These are phyloP conservation scores for Hippopotamus amphibius DNA, from an alignment of 2,113 vertebrate genomes.

Conservation along the genomic window DNA sequence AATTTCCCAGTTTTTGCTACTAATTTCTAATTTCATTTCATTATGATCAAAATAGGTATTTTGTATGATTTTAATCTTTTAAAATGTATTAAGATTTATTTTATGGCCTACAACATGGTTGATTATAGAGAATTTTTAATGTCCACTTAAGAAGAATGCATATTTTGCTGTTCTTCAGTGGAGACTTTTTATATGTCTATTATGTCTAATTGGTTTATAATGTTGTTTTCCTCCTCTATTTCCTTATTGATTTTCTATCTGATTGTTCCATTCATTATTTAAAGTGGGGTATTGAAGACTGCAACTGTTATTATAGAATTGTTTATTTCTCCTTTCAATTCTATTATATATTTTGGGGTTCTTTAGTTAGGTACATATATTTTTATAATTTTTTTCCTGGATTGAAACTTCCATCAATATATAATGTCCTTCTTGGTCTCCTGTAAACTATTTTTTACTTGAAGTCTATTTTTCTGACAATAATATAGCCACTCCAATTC, in stretches of 20 bases:
- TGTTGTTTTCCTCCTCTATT: not conserved
- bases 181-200: not conserved
- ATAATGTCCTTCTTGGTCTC: not conserved
- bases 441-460: not conserved
- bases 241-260: not conserved
- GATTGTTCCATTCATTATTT: not conserved
- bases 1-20: not conserved
- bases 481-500: not conserved
- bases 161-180: not conserved
- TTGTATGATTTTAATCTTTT: not conserved
- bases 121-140: not conserved
- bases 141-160: not conserved
- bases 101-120: not conserved
- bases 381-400: not conserved
- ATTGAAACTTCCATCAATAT: not conserved
- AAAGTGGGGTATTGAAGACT: not conserved
- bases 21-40: not conserved
- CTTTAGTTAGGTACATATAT: not conserved
- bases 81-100: not conserved
- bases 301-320: not conserved
- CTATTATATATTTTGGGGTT: not conserved
- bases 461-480: not conserved
- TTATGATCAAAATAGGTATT: not conserved
- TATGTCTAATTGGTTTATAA: not conserved
- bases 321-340: not conserved